Base-by-base conservation (phyloP, 1,140 invertebrate species). In the Lepeophtheirus salmonis region DNA sequence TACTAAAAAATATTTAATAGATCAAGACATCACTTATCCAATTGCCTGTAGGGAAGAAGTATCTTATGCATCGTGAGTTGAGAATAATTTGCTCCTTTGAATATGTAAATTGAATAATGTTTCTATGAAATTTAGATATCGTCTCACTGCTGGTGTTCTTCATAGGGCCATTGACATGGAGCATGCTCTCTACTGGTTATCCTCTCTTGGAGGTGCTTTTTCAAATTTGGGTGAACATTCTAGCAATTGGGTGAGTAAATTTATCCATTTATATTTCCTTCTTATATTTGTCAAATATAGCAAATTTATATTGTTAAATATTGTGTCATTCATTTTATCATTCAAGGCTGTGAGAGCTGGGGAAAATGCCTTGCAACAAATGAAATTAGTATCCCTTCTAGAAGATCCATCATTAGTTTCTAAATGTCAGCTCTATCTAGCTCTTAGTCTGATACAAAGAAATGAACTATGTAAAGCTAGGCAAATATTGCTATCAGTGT, bases 151-250 rank as follows among this genome's bases (percentile, higher is more conserved):
- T 24, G 52, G 52, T 3, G 23, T 54, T 17, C 50, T 61, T n/a
- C 50, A 50, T 48, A 22, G 50, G 25, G 16, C 14, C 21, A 53
- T 61, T 56, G 59, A 61, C 16, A 53, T 74, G 14, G 72, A 74
- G 56, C 71, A 75, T 63, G 65, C 67, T 1, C 70, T 75, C 68
- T 69, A 72, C 10, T 75, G 73, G 72, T 63, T 76, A 16, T 75
- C 73, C 12, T 76, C 75, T 16, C 64, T 76, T 2, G 75, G 75
- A 22, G 74, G 74, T 30, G 75, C 70, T n/a, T 75, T 69, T 65
- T 75, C 75, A 24, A 67, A 74, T 53, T 64, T 76, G 3, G 75
- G 75, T 41, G 74, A 76, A 30, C 65, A 69, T 55, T 70, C 67
- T 64, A 20, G 50, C 21, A 56, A 67, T 62, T 70, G 68, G 70